A percentile compares a stretch with the other conserved stretches of the same genome.
phyloP scores from a whole-genome alignment of 2,888 invertebrate species.

The Drosophila leonis region DNA sequence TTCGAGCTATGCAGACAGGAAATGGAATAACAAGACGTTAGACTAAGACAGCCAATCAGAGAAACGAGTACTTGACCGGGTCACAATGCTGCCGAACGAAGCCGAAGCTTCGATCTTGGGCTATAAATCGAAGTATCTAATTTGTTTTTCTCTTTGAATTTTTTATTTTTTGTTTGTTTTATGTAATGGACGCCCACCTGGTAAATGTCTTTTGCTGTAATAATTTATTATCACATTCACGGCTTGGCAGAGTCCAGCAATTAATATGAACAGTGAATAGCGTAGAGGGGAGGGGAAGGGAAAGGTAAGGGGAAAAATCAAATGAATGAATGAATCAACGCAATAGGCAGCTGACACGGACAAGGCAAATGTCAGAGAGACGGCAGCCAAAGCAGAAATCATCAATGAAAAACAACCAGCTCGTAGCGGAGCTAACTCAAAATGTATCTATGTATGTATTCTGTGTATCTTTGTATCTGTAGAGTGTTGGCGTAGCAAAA shows the following conservation, averaged over 20 bases:
- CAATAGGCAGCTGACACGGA: conserved; percentile 41
- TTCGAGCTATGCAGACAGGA: conserved; percentile 28
- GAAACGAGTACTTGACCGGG: conserved; percentile 42
- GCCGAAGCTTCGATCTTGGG: conserved; percentile 19
- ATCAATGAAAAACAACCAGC: conserved; percentile 71
- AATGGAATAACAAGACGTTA: conserved; percentile 32
- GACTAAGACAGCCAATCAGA: conserved; percentile 2
- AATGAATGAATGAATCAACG: conserved; percentile 77
- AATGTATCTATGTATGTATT: conserved; percentile 36
- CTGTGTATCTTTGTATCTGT: conserved; percentile 30
- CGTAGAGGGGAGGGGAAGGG: conserved; percentile 8
- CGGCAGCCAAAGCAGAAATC: conserved; percentile 45
- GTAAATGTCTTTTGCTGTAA: conserved; percentile 68
- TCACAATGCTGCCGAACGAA: conserved; percentile 31
- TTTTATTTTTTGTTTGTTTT: conserved; percentile 12
- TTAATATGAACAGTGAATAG: conserved; percentile 72
- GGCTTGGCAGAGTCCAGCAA: conserved; percentile 67
- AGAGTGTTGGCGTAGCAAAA: conserved; percentile 68
- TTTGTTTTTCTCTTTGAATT: conserved; percentile 15
- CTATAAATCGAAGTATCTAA: conserved; percentile 49
- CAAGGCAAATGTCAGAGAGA: conserved; percentile 45
- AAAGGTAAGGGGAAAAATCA: conserved; percentile 47
- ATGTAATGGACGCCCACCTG: conserved; percentile 67
- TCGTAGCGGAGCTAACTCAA: conserved; percentile 28
- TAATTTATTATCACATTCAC: conserved; percentile 80